Base-by-base conservation (phyloP, 2,797 vertebrate genomes). In the Chrysocyon brachyurus region DNA sequence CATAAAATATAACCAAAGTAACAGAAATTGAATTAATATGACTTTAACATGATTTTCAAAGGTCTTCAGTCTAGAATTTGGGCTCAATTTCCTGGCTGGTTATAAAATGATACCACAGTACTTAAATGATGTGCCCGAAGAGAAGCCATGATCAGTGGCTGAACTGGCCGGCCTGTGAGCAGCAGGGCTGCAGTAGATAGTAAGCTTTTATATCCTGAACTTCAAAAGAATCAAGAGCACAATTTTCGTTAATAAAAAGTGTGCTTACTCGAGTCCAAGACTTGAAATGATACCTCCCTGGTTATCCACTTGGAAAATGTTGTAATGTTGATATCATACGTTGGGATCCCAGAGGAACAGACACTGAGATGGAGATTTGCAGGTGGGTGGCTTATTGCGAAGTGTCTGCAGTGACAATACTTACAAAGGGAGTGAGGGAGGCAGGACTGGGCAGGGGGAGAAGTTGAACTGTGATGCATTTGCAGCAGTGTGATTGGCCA, bases 1-100 rank as follows among this genome's bases (percentile, higher is more conserved):
- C 85, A 81, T 94, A 87, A 94, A 79, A 95, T 75, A 83, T 63
- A 96, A 86, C 56, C 85, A 83, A 89, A 92, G 57, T 88, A 92
- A 79, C 72, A 89, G 63, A 97, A 97, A 96, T 96, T 92, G 68
- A 90, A 78, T 97, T 95, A 94, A 52, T 86, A 49, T 24, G 92
- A 8, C 12, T 92, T 88, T 97, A 97, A 94, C 19, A 7, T 87
- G 93, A 94, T 97, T 97, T 97, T 91, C 89, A 97, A 93, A 97
- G 87, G 77, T 93, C 89, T 97, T 88, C 54, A 66, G 90, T 75
- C 81, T 91, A 54, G 61, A 61, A 4, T 93, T 97, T 86, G 26
- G n/a, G 36, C 46, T 68, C 91, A 87, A 66, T 97, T 97, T 98
- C 90, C 95, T 94, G 87, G 70, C 54, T 59, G 40, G 22, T 68